A percentile compares a stretch with the other conserved stretches of the same genome.
phyloP scores from a whole-genome alignment of 2,113 vertebrate species.

The Ciconia stormi region DNA sequence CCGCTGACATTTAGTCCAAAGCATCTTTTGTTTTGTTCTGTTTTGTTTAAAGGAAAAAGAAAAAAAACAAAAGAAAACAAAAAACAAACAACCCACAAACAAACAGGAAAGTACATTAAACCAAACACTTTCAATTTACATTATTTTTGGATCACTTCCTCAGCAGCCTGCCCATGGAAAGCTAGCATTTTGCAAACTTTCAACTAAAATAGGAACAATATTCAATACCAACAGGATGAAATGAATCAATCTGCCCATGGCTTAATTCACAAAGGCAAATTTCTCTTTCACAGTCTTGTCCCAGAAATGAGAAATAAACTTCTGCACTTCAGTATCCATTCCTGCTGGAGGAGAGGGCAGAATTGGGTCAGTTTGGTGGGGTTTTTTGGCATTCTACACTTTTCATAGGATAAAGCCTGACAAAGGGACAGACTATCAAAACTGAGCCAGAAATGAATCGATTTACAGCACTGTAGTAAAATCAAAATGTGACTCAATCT shows the following conservation, averaged over 20 bases:
- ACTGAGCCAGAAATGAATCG: neutral
- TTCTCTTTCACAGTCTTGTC: neutral
- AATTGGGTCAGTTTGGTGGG: neutral
- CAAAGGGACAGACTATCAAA: constrained; percentile 13
- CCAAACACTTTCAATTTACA: constrained; percentile 49
- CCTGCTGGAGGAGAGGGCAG: neutral
- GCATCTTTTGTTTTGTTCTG: neutral
- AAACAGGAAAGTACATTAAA: constrained; percentile 58
- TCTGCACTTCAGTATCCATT: neutral
- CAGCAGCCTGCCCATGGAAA: neutral
- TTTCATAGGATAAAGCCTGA: neutral
- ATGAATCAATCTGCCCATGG: constrained; percentile 11
- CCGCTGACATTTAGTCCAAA: constrained; percentile 62
- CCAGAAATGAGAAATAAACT: constrained; percentile 12
- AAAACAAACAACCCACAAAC: neutral
- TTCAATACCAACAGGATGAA: constrained; percentile 44
- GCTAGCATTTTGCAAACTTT: constrained; percentile 53
- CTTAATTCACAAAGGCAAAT: constrained; percentile 47
- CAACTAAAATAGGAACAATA: constrained; percentile 52
- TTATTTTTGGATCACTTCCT: constrained; percentile 68
- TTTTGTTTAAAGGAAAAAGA: neutral
- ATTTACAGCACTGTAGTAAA: constrained; percentile 31
- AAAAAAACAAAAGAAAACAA: neutral
- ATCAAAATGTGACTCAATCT: constrained; percentile 5
- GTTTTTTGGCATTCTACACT: neutral